Conservation (phyloP, 2,797 vertebrate species). For the Clamator glandarius region DNA sequence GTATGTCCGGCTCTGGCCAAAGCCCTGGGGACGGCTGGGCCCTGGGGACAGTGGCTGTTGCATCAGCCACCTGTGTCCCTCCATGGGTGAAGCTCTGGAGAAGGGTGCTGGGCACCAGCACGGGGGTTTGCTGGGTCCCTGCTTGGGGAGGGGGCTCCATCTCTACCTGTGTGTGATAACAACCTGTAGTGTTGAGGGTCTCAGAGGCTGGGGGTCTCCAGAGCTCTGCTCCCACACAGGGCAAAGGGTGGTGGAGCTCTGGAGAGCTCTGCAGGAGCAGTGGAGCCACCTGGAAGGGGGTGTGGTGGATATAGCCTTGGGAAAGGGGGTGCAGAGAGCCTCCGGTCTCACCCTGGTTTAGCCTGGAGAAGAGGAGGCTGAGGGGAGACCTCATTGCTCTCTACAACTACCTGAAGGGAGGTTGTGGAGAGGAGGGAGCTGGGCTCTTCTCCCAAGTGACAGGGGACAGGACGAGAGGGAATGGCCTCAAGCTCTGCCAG, state of each 20-base stretch:
- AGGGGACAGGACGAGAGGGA: too few relatives aligned
- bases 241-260: not conserved
- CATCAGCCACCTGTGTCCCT: not conserved
- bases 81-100: not conserved
- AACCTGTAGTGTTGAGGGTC: not conserved
- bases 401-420: too few relatives aligned
- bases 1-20: not conserved
- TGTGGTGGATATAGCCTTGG: not conserved
- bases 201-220: not conserved
- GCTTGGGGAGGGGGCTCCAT: rapidly evolving
- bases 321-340: not conserved
- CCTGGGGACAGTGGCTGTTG: not conserved
- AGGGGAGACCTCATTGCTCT: too few relatives aligned
- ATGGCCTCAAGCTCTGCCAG: too few relatives aligned
- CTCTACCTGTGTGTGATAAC: not conserved
- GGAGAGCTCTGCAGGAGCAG: not conserved
- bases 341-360: rapidly evolving
- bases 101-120: too few relatives aligned
- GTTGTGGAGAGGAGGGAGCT: too few relatives aligned
- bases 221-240: not conserved
- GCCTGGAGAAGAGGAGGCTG: too few relatives aligned
- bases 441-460: too few relatives aligned
- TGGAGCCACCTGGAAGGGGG: not conserved
- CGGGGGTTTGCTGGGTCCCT: not conserved
- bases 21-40: not conserved